phyloP scores from a whole-genome alignment of 1,140 invertebrate species.

The Saccostrea cuccullata region DNA sequence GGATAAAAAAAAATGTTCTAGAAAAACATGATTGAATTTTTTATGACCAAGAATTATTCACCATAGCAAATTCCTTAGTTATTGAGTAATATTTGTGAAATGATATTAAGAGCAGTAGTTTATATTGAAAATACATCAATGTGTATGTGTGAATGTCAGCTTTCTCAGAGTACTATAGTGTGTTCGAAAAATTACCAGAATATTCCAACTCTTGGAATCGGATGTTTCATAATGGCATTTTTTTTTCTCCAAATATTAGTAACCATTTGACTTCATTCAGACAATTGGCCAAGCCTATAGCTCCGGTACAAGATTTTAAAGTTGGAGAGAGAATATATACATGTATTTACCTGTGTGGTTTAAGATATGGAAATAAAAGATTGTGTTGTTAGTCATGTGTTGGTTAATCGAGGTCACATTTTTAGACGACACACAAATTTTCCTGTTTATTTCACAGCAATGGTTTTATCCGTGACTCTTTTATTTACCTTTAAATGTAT shows the following conservation, averaged over 20 bases:
- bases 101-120: not conserved
- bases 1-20: not conserved
- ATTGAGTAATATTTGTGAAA: not conserved
- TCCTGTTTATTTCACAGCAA: constrained; percentile 31
- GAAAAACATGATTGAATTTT: not conserved
- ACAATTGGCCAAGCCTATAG: not conserved
- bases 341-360: constrained; percentile 35
- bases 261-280: not conserved
- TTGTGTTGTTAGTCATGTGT: constrained; percentile 29
- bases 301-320: not conserved
- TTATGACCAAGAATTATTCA: constrained; percentile 27
- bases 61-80: not conserved
- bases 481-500: constrained; percentile 23
- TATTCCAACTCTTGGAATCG: not conserved
- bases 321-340: constrained; percentile 25
- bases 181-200: not conserved
- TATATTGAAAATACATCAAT: not conserved
- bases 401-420: constrained; percentile 35
- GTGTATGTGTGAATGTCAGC: not conserved
- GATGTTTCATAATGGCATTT: not conserved
- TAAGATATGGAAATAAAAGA: constrained; percentile 38
- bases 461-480: constrained; percentile 4
- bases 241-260: not conserved
- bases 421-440: constrained; percentile 22
- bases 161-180: too few species aligned